These are phyloP conservation scores for Epinotia demarniana DNA, from an alignment of 2,888 invertebrate species.

Conservation along the genomic window DNA sequence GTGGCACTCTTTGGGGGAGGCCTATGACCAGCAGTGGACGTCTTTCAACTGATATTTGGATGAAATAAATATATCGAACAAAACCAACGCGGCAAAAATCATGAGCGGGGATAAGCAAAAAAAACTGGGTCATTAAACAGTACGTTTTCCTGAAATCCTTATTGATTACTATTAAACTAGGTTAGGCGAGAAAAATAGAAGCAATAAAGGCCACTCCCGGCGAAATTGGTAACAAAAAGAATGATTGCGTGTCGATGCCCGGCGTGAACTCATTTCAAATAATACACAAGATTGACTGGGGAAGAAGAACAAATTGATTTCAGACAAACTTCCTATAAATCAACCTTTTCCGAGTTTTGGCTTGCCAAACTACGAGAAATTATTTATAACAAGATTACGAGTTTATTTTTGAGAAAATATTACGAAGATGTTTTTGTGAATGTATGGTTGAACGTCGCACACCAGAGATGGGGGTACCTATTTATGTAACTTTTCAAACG, in stretches of 20 bases:
- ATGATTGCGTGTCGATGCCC: neutral
- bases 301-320: neutral
- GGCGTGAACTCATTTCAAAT: conserved; percentile 1
- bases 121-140: neutral
- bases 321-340: neutral
- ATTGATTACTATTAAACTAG: neutral
- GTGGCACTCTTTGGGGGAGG: no score
- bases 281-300: neutral
- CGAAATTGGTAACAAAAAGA: conserved; percentile 25
- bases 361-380: neutral
- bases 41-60: no score
- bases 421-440: no score
- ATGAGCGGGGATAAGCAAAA: neutral
- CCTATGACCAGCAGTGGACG: no score
- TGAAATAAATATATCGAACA: no score
- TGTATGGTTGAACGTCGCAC: no score
- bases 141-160: neutral
- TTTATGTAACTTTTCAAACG: no score
- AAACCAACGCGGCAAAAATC: no score
- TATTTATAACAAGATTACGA: neutral
- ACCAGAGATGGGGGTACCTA: no score
- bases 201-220: neutral
- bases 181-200: conserved; percentile 4
- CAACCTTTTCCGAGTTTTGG: neutral
- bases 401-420: neutral